These are phyloP conservation scores for Sternotherus odoratus DNA, from an alignment of 2,797 vertebrate genomes.

Conservation along the genomic window DNA sequence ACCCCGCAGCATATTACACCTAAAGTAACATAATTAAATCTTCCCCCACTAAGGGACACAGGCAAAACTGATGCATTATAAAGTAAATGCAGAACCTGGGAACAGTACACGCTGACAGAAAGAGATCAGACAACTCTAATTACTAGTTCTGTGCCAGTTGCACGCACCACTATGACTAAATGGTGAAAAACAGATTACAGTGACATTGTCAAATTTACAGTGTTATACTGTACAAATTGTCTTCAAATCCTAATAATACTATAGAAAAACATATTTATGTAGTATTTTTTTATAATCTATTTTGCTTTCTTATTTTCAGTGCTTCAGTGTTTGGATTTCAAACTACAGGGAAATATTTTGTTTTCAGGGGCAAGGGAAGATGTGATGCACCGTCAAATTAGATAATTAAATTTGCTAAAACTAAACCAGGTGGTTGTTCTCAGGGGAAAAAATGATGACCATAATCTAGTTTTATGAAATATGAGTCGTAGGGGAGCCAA, in stretches of 20 bases:
- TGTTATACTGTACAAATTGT: neutral
- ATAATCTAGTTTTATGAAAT: neutral
- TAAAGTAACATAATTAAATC: conserved; percentile 40
- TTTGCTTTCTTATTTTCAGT: neutral
- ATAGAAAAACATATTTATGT: neutral
- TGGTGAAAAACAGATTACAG: neutral
- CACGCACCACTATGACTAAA: neutral
- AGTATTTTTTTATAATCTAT: neutral
- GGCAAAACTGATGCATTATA: conserved; percentile 43
- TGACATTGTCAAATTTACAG: neutral
- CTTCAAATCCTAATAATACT: neutral
- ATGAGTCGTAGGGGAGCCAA: too few species aligned
- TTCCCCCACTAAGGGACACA: conserved; percentile 15
- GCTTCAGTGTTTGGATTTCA: neutral
- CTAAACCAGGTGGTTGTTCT: neutral
- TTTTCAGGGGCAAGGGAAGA: neutral
- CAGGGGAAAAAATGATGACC: neutral
- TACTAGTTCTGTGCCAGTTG: conserved; percentile 5
- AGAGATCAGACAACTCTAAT: conserved; percentile 67
- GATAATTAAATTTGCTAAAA: neutral
- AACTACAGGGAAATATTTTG: neutral
- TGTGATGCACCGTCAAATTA: neutral
- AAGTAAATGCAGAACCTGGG: conserved; percentile 47
- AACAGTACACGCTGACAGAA: conserved; percentile 40
- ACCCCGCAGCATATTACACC: neutral